Evolutionary conservation across 2,797 vertebrate species (phyloP), one percentile per base, ranked within the genome.

Genomic region (Schizopygopsis malacanthus): DNA sequence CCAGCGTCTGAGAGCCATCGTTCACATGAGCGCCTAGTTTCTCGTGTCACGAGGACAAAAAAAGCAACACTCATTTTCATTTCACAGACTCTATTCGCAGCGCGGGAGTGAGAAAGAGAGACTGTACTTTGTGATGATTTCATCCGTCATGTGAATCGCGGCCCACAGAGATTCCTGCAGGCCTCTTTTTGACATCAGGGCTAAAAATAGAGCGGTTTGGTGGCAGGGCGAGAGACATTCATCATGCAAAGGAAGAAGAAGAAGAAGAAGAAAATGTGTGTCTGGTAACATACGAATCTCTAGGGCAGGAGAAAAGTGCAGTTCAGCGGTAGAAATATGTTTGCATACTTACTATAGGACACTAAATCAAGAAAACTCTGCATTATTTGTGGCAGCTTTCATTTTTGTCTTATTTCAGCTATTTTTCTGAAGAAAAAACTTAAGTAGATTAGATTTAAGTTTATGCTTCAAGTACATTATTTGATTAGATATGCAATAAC

Each of bases 21-120:
- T 94, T 92, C 90, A 22, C 47, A 81, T 15, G 73, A 79, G 80
- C 20, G 93, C 91, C 94, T 93, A 90, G 86, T 91, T 93, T 92
- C 93, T 82, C 25, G 63, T 9, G n/a, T 70, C 59, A 54, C 22
- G 82, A 81, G 81, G 63, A 87, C 71, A 84, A 87, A 81, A 77
- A 85, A 33, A 33, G 70, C 91, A 93, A 91, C 88, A 87, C 93
- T 95, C 92, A 92, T 96, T 95, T 95, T 94, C 95, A 96, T 93
- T 95, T 96, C 94, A 94, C 91, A 95, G 94, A 90, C 91, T 93
- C 92, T 89, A 91, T 93, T 88, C n/a, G 63, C 54, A 0, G 61
- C 47, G 72, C 56, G 65, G 20, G 83, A 81, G 87, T 43, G 77
- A 71, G 82, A 78, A 79, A 87, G 80, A 85, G 72, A 83, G 84